Evolutionary conservation across 2,888 invertebrate species (phyloP), one percentile per base, ranked within the genome.

Genomic region (Drosophila percnosoma): DNA sequence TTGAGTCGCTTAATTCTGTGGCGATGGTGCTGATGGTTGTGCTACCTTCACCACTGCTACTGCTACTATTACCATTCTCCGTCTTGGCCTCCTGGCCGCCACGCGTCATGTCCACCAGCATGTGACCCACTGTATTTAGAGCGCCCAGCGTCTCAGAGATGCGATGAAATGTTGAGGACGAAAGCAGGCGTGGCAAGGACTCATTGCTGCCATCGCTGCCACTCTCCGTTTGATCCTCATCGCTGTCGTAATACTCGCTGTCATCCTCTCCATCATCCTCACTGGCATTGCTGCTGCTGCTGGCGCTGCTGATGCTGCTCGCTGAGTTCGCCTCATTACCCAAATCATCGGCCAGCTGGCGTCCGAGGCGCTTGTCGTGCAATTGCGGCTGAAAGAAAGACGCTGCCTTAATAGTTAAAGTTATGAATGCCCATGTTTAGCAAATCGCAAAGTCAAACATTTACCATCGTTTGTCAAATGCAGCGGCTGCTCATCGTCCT

Each of bases 51-150:
- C 40, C 54, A 13, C 34, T 60, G 1, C 13, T 8, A 24, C 18
- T 38, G 36, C 36, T 36, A 18, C 15, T 38, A 54, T 60, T 29
- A 6, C 38, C 40, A 27, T 60, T 78, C 29, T 82, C 86, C 6
- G 73, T 24, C 61, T 78, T 87, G 29, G 57, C 61, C 53, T 91
- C 91, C 64, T 92, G 91, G 1, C 93, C 93, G 2, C 93, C 93
- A 11, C 95, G 93, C 0, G 96, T 97, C 94, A 97, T 96, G 87
- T 97, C 97, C 0, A 98, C 97, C 78, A 98, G 94, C 91, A 97
- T 97, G 90, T 96, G 95, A 0, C 97, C 97, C 0, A 98, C 96
- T 2, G 97, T 97, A 81, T 97, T 97, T 21, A 98, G 94, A 5
- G 97, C 97, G 38, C 97, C 97, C 40, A 95, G 90, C 1, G 95